Evolutionary conservation across 2,888 invertebrate genomes (phyloP), one percentile per base, ranked within the genome.

Genomic region (Pristionchus arcanus): DNA sequence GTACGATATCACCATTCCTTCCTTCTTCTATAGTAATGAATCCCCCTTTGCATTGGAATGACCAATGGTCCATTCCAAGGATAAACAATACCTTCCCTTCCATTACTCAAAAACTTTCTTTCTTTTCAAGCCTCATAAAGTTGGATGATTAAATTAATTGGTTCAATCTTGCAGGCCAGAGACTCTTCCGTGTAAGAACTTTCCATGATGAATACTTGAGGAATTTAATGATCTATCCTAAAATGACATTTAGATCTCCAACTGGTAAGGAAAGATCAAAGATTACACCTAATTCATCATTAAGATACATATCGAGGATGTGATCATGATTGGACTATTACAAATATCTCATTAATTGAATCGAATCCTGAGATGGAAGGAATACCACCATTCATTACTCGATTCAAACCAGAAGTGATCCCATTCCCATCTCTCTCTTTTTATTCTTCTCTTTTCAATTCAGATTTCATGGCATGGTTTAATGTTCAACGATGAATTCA

Each of bases 221-320:
- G 31, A 94, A 93, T 88, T 90, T 95, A 59, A 90, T 90, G 42
- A 91, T 95, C 55, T 94, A 94, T 81, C 95, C 95, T 9, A 87
- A 93, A 74, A 91, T 95, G 74, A 92, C 91, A 28, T 95, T 84
- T 28, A 49, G 81, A 42, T 37, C 81, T 42, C 49, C 49, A 19
- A 81, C 19, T 49, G 37, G 42, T 81, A 37, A 49, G 16, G 2
- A 49, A 5, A n/a, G 49, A 81, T 42, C 42, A 49, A 37, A 49
- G 42, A 49, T 49, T 49, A 49, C 9, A 13, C 5, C 0, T 42
- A 13, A 49, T 81, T 25, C 42, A 28, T 84, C 5, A 68, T 93
- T 77, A 63, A 95, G 95, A 95, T 13, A 89, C 91, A n/a, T 95
- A 95, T 89, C 92, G 93, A 68, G 95, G 94, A 1, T 95, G 95